These are phyloP conservation scores for Tanytarsus gracilentus DNA, from an alignment of 2,888 invertebrate genomes.

Conservation along the genomic window DNA sequence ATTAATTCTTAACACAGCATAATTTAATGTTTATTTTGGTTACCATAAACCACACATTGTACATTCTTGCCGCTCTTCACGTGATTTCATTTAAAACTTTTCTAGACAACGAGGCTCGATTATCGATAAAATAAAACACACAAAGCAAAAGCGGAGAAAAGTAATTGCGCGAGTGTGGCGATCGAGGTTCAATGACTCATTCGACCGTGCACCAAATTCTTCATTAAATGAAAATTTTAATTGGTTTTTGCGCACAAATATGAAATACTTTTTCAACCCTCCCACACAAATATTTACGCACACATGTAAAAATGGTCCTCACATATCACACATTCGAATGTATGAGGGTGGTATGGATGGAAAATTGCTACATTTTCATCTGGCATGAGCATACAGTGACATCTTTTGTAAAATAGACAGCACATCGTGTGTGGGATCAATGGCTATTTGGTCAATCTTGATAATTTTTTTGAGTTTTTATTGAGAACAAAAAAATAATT, in stretches of 20 bases:
- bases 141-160: not conserved
- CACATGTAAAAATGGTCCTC: conserved; percentile 4
- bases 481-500: not conserved
- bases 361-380: conserved; percentile 1
- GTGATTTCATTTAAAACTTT: not conserved
- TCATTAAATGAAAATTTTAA: not conserved
- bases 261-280: not conserved
- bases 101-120: conserved; percentile 15
- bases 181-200: conserved; percentile 2
- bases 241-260: not conserved
- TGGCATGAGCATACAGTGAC: not conserved
- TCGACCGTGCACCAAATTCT: not conserved
- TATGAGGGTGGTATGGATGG: not conserved
- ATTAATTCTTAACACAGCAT: no score
- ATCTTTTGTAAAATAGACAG: conserved; percentile 13
- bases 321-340: not conserved
- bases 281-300: conserved; percentile 1
- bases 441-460: no score
- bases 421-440: not conserved
- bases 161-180: not conserved
- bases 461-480: no score
- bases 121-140: conserved; percentile 12
- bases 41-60: no score
- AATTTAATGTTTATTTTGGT: no score
- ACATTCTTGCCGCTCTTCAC: no score